Percentiles rank a stretch among this genome's conserved stretches.
These are phyloP conservation scores for Oreochromis grahami DNA, from an alignment of 2,797 vertebrate species.

Conservation along the genomic window DNA sequence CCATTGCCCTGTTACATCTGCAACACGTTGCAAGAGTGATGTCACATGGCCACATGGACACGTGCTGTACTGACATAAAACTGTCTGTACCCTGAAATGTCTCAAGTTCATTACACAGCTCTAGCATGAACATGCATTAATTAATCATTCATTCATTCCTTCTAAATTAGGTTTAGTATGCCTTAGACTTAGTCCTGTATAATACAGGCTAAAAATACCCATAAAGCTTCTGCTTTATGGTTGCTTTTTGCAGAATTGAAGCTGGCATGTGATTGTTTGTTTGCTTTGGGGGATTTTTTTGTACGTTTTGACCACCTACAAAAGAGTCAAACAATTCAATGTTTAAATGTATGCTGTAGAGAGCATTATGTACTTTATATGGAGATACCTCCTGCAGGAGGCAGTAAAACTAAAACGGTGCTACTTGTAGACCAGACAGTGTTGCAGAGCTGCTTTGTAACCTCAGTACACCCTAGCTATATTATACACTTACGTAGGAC, in stretches of 20 bases:
- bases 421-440: slow-evolving; percentile 1
- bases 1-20: background rate
- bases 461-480: background rate
- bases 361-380: background rate
- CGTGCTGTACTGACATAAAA: background rate
- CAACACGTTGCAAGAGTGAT: background rate
- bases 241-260: background rate
- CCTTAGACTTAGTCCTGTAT: background rate
- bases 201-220: background rate
- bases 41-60: background rate
- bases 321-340: background rate
- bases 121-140: background rate
- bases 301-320: background rate
- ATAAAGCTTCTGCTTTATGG: background rate
- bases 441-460: slow-evolving; percentile 46
- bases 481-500: background rate
- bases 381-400: background rate
- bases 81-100: background rate
- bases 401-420: background rate
- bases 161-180: background rate
- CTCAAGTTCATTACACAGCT: background rate
- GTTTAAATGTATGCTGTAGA: background rate
- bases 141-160: background rate
- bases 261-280: background rate
- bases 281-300: background rate